Evolutionary conservation across 2,888 invertebrate genomes (phyloP).

Genomic region (Prosapia bicincta): DNA sequence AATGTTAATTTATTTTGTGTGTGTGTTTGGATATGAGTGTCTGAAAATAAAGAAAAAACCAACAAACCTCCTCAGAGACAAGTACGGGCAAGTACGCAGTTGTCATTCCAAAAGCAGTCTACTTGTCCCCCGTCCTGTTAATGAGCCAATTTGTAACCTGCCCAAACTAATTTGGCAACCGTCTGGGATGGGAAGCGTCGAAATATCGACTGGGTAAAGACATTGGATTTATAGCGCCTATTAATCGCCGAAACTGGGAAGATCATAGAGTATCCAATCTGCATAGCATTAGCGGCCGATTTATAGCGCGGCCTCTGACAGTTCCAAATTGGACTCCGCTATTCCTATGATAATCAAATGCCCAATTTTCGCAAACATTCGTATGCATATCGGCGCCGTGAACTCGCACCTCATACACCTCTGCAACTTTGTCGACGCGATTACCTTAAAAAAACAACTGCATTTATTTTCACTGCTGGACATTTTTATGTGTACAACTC

Average conservation of each 20-base stretch:
- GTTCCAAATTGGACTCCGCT: neutral
- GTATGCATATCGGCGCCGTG: neutral
- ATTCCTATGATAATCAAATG: neutral
- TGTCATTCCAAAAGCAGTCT: too few species aligned
- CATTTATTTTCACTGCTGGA: too few species aligned
- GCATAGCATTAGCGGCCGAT: neutral
- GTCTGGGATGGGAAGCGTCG: neutral
- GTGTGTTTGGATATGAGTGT: too few species aligned
- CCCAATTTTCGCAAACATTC: slow-evolving; percentile 1
- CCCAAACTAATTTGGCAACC: neutral
- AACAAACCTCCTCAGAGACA: too few species aligned
- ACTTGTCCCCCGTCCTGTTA: neutral
- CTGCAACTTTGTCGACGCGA: neutral
- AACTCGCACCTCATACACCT: neutral
- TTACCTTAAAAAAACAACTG: too few species aligned
- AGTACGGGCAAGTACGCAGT: too few species aligned
- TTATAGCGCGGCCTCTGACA: neutral
- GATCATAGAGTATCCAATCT: neutral
- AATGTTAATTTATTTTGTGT: too few species aligned
- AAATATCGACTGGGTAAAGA: neutral
- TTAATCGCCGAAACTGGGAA: neutral
- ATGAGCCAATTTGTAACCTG: neutral
- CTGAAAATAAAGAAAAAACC: too few species aligned
- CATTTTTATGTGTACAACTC: too few species aligned
- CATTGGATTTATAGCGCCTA: neutral